Percentiles rank a stretch among this genome's conserved stretches.
Conservation (phyloP, 1,140 invertebrate species). For the Solenopsis fugax region DNA sequence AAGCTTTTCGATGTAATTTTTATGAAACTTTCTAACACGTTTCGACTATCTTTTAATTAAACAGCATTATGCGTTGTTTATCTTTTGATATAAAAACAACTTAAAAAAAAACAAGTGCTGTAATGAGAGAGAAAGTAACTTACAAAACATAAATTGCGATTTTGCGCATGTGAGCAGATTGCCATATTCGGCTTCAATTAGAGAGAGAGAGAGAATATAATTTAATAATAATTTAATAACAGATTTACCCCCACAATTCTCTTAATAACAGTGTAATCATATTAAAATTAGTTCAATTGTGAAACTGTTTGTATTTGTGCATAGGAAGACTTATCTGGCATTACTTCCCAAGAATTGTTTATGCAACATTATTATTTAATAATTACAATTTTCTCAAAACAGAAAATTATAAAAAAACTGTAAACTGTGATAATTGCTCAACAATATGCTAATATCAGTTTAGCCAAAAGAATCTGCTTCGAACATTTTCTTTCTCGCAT, state of each 20-base stretch:
- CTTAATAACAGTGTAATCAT: not conserved
- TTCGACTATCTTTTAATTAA: conserved; percentile 47
- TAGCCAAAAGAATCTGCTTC: not conserved
- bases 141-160: not conserved
- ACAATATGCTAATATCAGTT: not conserved
- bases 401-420: not conserved
- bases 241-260: not conserved
- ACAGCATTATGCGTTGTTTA: too few species aligned
- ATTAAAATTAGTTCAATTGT: not conserved
- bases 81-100: not conserved
- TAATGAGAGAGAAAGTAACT: not conserved
- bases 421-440: not conserved
- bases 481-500: not conserved
- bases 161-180: not conserved
- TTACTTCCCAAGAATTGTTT: not conserved
- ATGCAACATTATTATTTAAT: not conserved
- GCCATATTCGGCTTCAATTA: not conserved
- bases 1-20: conserved; percentile 38
- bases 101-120: conserved; percentile 9
- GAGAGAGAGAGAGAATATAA: too few species aligned
- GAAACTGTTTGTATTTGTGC: not conserved
- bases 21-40: conserved; percentile 11
- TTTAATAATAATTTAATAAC: conserved; percentile 2
- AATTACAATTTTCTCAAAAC: not conserved
- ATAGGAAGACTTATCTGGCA: too few species aligned